Conservation (phyloP, 2,113 vertebrate genomes). For the Cololabis saira region DNA sequence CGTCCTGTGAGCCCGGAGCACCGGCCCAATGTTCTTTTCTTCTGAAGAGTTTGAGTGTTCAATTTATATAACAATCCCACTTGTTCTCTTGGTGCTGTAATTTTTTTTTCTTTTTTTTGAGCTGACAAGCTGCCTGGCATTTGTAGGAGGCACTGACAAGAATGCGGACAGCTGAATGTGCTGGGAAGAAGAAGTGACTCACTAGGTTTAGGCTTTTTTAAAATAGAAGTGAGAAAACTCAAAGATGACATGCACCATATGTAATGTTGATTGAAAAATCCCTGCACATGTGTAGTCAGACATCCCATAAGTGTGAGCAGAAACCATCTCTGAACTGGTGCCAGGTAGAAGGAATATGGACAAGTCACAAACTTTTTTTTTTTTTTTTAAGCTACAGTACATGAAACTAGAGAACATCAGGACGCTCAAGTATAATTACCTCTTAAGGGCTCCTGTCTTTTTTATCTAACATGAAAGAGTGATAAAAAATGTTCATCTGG, state of each 20-base stretch:
- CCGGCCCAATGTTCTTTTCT: slow-evolving; percentile 30
- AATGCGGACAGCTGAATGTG: slow-evolving; percentile 78
- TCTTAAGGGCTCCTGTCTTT: too few relatives aligned
- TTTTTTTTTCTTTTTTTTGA: slow-evolving; percentile 28
- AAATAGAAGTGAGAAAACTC: slow-evolving; percentile 78
- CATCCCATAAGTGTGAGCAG: slow-evolving; percentile 4
- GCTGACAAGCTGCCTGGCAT: slow-evolving; percentile 68
- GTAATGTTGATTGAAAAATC: slow-evolving; percentile 48
- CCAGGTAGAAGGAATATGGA: not conserved
- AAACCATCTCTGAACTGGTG: slow-evolving; percentile 2
- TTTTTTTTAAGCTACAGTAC: not conserved
- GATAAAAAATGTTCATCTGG: too few relatives aligned
- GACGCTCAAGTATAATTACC: too few relatives aligned
- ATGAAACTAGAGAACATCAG: too few relatives aligned
- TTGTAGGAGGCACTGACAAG: slow-evolving; percentile 79
- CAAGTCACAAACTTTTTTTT: not conserved
- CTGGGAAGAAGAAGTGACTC: slow-evolving; percentile 75
- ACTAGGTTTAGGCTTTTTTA: slow-evolving; percentile 73
- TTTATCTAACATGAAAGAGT: too few relatives aligned
- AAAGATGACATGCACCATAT: slow-evolving; percentile 70
- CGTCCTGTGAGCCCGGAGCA: slow-evolving; percentile 40
- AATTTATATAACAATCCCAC: slow-evolving; percentile 80
- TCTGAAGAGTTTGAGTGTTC: slow-evolving; percentile 58
- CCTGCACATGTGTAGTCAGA: slow-evolving; percentile 30
- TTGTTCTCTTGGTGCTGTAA: slow-evolving; percentile 53